phyloP scores from a whole-genome alignment of 2,888 invertebrate species.

The Sepioteuthis lessoniana region DNA sequence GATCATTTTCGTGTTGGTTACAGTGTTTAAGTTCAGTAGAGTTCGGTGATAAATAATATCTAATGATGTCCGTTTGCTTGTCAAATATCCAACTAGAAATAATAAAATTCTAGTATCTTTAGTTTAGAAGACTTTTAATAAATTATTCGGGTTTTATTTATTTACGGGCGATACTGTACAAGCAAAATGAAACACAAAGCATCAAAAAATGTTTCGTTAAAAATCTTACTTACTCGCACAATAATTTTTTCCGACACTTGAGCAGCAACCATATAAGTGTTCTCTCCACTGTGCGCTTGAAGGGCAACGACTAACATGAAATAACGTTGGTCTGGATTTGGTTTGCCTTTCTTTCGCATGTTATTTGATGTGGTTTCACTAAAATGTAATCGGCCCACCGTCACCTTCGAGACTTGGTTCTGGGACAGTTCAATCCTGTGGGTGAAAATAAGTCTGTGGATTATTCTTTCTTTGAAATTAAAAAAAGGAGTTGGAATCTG shows the following conservation, averaged over 20 bases:
- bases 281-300: constrained; percentile 88
- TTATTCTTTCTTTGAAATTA: neutral
- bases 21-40: too few species aligned
- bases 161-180: too few species aligned
- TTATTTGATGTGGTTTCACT: constrained; percentile 99
- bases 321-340: constrained; percentile 98
- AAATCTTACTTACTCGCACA: constrained; percentile 78
- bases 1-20: too few species aligned
- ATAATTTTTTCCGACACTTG: constrained; percentile 97
- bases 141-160: too few species aligned
- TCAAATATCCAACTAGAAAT: too few species aligned
- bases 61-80: too few species aligned
- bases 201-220: too few species aligned
- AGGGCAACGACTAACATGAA: constrained; percentile 95
- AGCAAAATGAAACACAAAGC: too few species aligned
- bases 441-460: neutral
- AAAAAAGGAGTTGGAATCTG: too few species aligned
- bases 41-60: too few species aligned
- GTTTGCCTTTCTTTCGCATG: constrained; percentile 98
- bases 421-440: constrained; percentile 81
- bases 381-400: constrained; percentile 96
- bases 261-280: constrained; percentile 80
- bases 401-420: constrained; percentile 77
- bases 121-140: too few species aligned
- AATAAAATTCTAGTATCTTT: too few species aligned